Conservation (phyloP, 2,113 vertebrate species). For the Castor canadensis region DNA sequence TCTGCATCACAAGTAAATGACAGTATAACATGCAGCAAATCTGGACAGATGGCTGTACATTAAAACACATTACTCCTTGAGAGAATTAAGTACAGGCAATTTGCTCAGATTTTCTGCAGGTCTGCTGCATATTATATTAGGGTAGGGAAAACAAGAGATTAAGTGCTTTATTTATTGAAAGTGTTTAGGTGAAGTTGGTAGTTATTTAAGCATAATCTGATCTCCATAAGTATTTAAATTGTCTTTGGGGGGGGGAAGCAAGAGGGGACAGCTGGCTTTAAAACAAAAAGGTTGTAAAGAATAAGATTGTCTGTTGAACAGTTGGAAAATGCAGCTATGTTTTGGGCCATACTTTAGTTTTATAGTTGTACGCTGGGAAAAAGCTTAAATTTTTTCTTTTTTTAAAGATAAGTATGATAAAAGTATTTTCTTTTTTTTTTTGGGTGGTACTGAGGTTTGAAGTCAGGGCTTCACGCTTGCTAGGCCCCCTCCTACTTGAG, state of each 20-base stretch:
- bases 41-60: slow-evolving; percentile 92
- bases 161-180: slow-evolving; percentile 82
- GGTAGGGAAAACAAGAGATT: slow-evolving; percentile 77
- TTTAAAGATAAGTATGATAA: not conserved
- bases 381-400: not conserved
- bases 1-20: slow-evolving; percentile 89
- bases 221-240: slow-evolving; percentile 63
- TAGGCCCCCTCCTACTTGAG: too few relatives aligned
- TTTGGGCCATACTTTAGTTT: slow-evolving; percentile 37
- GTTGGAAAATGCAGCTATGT: slow-evolving; percentile 26
- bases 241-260: not conserved
- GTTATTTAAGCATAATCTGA: slow-evolving; percentile 72
- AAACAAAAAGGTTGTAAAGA: slow-evolving; percentile 50
- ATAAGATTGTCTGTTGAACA: not conserved
- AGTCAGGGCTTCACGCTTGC: too few relatives aligned
- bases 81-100: slow-evolving; percentile 87
- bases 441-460: too few relatives aligned
- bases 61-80: slow-evolving; percentile 90
- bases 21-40: slow-evolving; percentile 83
- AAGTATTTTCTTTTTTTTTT: slow-evolving; percentile 27
- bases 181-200: slow-evolving; percentile 79
- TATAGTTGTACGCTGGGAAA: not conserved
- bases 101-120: slow-evolving; percentile 83
- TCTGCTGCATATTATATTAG: slow-evolving; percentile 83
- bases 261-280: slow-evolving; percentile 53